phyloP scores from a whole-genome alignment of 2,888 invertebrate genomes.

The Thereva unica region DNA sequence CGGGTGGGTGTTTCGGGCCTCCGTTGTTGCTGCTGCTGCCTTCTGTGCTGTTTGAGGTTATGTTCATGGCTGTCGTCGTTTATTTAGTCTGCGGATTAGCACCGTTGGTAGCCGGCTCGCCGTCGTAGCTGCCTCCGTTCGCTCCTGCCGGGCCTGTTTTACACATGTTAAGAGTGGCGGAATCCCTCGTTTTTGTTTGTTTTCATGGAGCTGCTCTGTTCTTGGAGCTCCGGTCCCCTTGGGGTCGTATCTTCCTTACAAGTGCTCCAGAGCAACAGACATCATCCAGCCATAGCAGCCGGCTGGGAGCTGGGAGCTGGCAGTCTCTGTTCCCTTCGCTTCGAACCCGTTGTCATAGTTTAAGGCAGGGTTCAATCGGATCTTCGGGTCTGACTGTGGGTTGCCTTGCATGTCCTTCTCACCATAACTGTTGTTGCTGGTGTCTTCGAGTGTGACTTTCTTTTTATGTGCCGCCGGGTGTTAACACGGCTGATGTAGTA shows the following conservation, averaged over 20 bases:
- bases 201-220: slow-evolving; percentile 9
- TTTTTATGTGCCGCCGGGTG: slow-evolving; percentile 6
- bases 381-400: slow-evolving; percentile 10
- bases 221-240: slow-evolving; percentile 3
- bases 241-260: slow-evolving; percentile 20
- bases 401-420: slow-evolving; percentile 7
- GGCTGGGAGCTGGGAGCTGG: slow-evolving; percentile 19
- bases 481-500: no score
- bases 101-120: slow-evolving; percentile 26
- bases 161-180: slow-evolving; percentile 32
- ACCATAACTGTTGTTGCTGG: slow-evolving; percentile 5
- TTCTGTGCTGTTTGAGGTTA: slow-evolving; percentile 28
- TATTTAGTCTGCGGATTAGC: slow-evolving; percentile 36
- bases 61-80: slow-evolving; percentile 30
- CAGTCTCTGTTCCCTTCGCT: background rate
- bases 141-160: slow-evolving; percentile 12
- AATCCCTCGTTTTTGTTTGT: slow-evolving; percentile 16
- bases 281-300: slow-evolving; percentile 18
- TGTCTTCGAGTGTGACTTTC: slow-evolving; percentile 25
- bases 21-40: background rate
- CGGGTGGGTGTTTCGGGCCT: slow-evolving; percentile 31
- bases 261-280: slow-evolving; percentile 17
- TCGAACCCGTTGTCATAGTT: slow-evolving; percentile 8
- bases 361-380: slow-evolving; percentile 26
- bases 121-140: background rate